phyloP scores from a whole-genome alignment of 1,140 invertebrate genomes.

The Camponotus floridanus region DNA sequence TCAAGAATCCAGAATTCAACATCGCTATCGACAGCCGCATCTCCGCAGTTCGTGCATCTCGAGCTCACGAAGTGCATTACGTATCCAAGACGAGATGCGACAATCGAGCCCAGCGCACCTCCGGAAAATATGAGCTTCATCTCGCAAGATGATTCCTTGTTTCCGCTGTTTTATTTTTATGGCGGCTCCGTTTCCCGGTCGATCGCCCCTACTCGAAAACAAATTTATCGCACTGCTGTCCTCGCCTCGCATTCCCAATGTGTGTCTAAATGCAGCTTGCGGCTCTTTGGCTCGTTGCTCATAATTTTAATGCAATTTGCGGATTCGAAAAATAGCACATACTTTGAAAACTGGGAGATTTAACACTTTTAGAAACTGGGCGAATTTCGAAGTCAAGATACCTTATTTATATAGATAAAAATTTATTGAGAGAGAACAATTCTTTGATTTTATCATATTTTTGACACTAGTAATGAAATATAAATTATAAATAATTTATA shows the following conservation, averaged over 20 bases:
- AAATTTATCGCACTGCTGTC: slow-evolving; percentile 53
- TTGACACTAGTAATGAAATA: neutral
- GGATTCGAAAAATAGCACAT: slow-evolving; percentile 7
- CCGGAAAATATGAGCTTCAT: slow-evolving; percentile 55
- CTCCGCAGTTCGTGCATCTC: slow-evolving; percentile 58
- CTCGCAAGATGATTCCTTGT: slow-evolving; percentile 42
- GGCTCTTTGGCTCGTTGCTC: slow-evolving; percentile 28
- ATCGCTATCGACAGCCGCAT: slow-evolving; percentile 58
- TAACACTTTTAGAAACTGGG: neutral
- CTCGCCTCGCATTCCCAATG: slow-evolving; percentile 52
- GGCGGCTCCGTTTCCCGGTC: slow-evolving; percentile 22
- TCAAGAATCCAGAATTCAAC: slow-evolving; percentile 43
- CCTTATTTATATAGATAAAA: neutral
- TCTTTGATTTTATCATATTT: neutral
- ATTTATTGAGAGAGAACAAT: neutral
- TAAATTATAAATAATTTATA: no score
- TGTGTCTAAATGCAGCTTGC: slow-evolving; percentile 58
- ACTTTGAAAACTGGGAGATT: slow-evolving; percentile 9
- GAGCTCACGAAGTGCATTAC: slow-evolving; percentile 56
- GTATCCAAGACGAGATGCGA: slow-evolving; percentile 38
- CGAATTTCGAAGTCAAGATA: neutral
- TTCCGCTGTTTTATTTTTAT: slow-evolving; percentile 48
- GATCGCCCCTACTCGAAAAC: slow-evolving; percentile 56
- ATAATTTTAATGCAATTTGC: slow-evolving; percentile 39
- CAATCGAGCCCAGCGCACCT: slow-evolving; percentile 28